A percentile compares a stretch with the other conserved stretches of the same genome.
phyloP scores from a whole-genome alignment of 1,140 invertebrate species.

The Drosophila kurseongensis region DNA sequence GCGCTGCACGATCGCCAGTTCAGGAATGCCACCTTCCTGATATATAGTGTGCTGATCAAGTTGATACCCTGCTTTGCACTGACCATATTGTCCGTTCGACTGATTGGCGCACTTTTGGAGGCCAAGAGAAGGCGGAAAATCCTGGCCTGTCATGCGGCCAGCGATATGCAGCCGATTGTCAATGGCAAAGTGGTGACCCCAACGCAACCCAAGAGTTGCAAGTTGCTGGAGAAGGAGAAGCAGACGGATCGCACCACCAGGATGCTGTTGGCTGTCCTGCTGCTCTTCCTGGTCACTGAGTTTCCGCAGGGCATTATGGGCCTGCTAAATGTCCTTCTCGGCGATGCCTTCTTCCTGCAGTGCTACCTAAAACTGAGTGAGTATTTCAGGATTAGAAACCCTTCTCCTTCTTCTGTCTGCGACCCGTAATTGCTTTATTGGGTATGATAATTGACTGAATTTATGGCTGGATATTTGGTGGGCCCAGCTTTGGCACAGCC shows the following conservation, averaged over 20 bases:
- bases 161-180: conserved; percentile 85
- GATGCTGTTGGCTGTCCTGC: conserved; percentile 96
- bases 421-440: conserved; percentile 39
- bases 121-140: conserved; percentile 91
- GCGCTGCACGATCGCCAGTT: conserved; percentile 68
- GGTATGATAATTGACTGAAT: conserved; percentile 45
- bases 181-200: conserved; percentile 78
- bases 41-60: conserved; percentile 94
- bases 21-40: conserved; percentile 90
- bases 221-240: conserved; percentile 87
- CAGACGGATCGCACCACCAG: conserved; percentile 95
- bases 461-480: conserved; percentile 28
- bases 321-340: conserved; percentile 90
- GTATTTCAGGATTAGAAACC: conserved; percentile 34
- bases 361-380: conserved; percentile 91
- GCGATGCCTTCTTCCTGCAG: conserved; percentile 89
- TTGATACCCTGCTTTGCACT: conserved; percentile 92
- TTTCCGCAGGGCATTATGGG: conserved; percentile 94
- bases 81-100: conserved; percentile 91
- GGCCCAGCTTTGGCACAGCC: conserved; percentile 10
- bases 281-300: conserved; percentile 94
- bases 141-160: conserved; percentile 86
- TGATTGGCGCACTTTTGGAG: conserved; percentile 91
- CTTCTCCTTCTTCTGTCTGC: background rate
- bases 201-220: conserved; percentile 84